Percentiles rank a stretch among this genome's conserved stretches.
Evolutionary conservation across 2,113 vertebrate genomes (phyloP).

Genomic region (Campylomormyrus numenius): DNA sequence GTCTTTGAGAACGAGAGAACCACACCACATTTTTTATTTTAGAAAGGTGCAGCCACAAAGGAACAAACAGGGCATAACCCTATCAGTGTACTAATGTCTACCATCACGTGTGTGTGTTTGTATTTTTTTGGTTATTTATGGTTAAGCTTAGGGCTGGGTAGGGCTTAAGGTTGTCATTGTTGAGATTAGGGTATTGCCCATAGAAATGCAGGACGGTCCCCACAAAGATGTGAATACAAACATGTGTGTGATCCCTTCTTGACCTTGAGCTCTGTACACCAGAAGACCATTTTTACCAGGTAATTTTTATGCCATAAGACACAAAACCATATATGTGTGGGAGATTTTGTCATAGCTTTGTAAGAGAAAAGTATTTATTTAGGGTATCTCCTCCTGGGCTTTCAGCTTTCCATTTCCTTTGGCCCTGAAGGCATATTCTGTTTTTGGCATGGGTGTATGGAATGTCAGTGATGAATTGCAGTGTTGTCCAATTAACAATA

Average conservation of each 20-base stretch:
- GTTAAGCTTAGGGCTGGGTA: not conserved
- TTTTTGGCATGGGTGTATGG: not conserved
- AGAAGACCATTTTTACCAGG: not conserved
- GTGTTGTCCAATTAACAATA: not conserved
- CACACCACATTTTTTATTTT: not conserved
- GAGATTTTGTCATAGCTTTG: not conserved
- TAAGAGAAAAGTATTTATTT: not conserved
- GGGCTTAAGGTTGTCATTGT: not conserved
- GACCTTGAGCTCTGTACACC: not conserved
- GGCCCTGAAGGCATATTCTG: not conserved
- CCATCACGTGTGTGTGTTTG: not conserved
- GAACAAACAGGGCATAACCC: not conserved
- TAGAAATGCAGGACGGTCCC: not conserved
- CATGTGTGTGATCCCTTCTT: not conserved
- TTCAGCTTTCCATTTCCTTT: not conserved
- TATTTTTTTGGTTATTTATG: not conserved
- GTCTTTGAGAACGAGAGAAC: not conserved
- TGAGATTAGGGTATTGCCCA: not conserved
- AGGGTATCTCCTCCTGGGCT: not conserved
- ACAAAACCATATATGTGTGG: not conserved
- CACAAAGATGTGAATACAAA: not conserved
- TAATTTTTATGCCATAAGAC: not conserved
- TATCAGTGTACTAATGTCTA: not conserved
- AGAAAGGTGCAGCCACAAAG: not conserved
- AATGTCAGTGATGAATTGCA: not conserved